These are phyloP conservation scores for Lonchura striata DNA, from an alignment of 2,113 vertebrate genomes.

Conservation along the genomic window DNA sequence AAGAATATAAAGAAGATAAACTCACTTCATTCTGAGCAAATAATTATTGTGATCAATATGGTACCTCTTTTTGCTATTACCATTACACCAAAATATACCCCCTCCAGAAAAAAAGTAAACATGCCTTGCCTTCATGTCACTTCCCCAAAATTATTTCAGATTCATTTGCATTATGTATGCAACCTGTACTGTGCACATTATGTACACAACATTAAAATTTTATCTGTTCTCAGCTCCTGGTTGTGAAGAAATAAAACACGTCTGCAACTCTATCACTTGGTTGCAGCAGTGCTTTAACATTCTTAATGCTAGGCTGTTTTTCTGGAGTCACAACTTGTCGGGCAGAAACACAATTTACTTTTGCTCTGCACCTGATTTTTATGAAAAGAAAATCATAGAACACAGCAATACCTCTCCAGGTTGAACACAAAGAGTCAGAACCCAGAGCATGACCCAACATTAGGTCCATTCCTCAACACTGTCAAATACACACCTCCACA, in stretches of 20 bases:
- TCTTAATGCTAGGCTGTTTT: not conserved
- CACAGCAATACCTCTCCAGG: not conserved
- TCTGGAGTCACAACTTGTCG: not conserved
- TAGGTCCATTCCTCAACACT: not conserved
- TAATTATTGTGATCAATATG: not conserved
- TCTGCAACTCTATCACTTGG: not conserved
- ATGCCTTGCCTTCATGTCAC: not conserved
- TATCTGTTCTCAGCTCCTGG: not conserved
- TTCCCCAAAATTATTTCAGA: slow-evolving; percentile 7
- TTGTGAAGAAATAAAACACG: not conserved
- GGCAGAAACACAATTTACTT: not conserved
- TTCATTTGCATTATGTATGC: not conserved
- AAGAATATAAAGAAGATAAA: not conserved
- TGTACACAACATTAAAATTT: not conserved
- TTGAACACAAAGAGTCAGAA: not conserved
- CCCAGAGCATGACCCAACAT: not conserved
- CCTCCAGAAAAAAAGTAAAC: not conserved
- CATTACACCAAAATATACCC: not conserved
- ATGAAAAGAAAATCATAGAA: not conserved
- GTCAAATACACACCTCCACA: not conserved
- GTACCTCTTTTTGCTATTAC: not conserved
- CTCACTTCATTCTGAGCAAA: not conserved
- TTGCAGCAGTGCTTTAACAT: not conserved
- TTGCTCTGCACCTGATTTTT: not conserved
- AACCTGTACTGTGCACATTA: not conserved